Base-by-base conservation (phyloP, 2,888 invertebrate species). In the Tipula unca region DNA sequence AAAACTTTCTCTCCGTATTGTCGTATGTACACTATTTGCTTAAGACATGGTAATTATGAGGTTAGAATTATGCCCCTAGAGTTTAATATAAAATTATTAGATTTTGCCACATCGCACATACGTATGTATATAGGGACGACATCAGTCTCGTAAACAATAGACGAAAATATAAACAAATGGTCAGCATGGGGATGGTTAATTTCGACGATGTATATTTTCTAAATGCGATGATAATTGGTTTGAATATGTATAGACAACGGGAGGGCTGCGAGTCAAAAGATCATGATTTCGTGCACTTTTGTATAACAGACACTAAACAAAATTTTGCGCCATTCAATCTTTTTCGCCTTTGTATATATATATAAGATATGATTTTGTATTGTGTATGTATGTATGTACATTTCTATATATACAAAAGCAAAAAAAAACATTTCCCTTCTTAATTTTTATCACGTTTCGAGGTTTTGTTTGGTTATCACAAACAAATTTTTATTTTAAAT, bases 401-500 rank as follows among this genome's bases (percentile, higher is more conserved):
- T n/a, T n/a, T n/a, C n/a, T n/a, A n/a, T n/a, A n/a, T n/a, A n/a
- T n/a, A n/a, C n/a, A n/a, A n/a, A n/a, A n/a, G n/a, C 48, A 54
- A 54, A 54, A 20, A 69, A 69, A 69, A 69, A 20, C 69, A 69
- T 69, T 69, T 69, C 69, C 69, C 25, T 69, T 69, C 69, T 25
- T 69, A 69, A 69, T 69, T 69, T 69, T 69, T 69, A 69, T 69
- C 69, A 69, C 69, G 69, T 69, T 69, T 25, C 25, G 69, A 25
- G 69, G 69, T 69, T 69, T 69, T 69, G 25, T 69, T 69, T 69
- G 69, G 69, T 69, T 69, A 69, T 69, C 69, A 69, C 69, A 69
- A 69, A 69, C 69, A 69, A 54, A 25, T 69, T 69, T 25, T 5
- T 69, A 25, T 69, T 25, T 25, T 14, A n/a, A n/a, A n/a, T 69